phyloP scores from a whole-genome alignment of 2,888 invertebrate species.

The Phortica magna region DNA sequence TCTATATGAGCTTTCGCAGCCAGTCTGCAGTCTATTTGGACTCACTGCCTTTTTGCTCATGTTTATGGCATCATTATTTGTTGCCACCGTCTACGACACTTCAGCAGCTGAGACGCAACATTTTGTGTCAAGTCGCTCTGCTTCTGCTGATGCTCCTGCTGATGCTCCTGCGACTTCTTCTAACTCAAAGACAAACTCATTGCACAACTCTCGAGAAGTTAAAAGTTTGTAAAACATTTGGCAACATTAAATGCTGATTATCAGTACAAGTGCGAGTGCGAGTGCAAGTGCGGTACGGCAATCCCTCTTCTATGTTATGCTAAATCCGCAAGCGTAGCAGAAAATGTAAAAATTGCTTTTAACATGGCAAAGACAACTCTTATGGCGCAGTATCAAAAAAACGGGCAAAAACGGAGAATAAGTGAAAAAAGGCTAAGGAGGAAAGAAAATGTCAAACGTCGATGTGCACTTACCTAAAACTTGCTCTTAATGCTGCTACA shows the following conservation, averaged over 20 bases:
- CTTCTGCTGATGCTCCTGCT: too few species aligned
- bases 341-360: not conserved
- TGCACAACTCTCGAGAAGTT: not conserved
- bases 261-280: not conserved
- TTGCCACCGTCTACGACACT: not conserved
- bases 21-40: not conserved
- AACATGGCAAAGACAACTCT: too few species aligned
- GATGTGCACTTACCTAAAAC: not conserved
- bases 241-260: constrained; percentile 31
- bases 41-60: constrained; percentile 4
- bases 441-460: not conserved
- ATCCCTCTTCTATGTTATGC: not conserved
- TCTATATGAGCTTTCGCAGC: not conserved
- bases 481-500: not conserved
- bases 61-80: constrained; percentile 17
- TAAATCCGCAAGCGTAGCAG: not conserved
- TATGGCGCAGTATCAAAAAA: not conserved
- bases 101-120: not conserved
- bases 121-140: not conserved
- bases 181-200: not conserved
- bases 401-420: not conserved
- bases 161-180: not conserved
- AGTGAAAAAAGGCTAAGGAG: not conserved
- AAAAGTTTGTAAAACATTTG: constrained; percentile 26
- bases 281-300: too few species aligned